Conservation (phyloP, 2,113 vertebrate species). For the Lynx canadensis region DNA sequence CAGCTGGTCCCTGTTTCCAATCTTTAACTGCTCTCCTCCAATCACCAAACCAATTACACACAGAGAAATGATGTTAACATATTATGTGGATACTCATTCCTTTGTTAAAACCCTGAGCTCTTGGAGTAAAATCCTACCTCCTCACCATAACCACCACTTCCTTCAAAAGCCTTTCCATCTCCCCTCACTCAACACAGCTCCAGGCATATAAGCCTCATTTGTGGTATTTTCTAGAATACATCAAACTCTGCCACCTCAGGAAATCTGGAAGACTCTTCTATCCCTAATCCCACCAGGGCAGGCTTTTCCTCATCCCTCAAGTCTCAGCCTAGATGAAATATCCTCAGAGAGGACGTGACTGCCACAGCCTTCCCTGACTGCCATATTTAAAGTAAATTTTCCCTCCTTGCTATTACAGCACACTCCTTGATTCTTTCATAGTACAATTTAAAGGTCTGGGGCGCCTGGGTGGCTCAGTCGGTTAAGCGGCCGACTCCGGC, state of each 20-base stretch:
- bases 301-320: not conserved
- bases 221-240: not conserved
- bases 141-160: not conserved
- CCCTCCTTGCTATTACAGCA: not conserved
- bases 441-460: not conserved
- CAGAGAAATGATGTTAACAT: not conserved
- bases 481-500: no score
- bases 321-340: not conserved
- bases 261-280: not conserved
- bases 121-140: not conserved
- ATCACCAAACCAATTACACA: not conserved
- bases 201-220: not conserved
- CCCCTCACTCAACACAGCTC: not conserved
- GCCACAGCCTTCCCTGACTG: not conserved
- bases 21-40: not conserved
- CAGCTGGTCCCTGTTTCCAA: no score
- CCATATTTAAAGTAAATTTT: not conserved
- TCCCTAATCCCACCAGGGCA: fast-evolving
- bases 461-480: no score
- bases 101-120: not conserved
- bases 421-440: not conserved
- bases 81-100: not conserved
- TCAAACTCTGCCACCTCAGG: not conserved
- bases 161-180: not conserved
- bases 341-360: not conserved